phyloP scores from a whole-genome alignment of 30 jellyfish, hydroid and myxozoan genomes.

The Cassiopea xamachana region DNA sequence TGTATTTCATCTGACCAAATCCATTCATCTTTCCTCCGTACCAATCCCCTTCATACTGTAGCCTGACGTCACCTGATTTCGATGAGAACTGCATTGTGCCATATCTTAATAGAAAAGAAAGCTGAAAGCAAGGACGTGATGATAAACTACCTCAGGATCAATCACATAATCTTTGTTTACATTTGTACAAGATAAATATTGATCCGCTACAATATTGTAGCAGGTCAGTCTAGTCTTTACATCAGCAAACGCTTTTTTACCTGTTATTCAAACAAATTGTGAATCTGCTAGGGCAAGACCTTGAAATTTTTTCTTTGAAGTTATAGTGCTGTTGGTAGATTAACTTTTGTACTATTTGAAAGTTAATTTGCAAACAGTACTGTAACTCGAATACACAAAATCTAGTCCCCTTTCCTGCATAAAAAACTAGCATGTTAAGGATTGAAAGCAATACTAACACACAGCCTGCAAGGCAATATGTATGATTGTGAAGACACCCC shows the following conservation, averaged over 20 bases:
- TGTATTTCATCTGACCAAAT: slow-evolving; percentile 90
- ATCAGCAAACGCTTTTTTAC: not conserved
- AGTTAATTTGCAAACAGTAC: too few relatives aligned
- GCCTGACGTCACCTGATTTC: slow-evolving; percentile 40
- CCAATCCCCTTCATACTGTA: slow-evolving; percentile 95
- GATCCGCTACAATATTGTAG: not conserved
- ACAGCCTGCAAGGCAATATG: too few relatives aligned
- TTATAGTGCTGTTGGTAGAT: too few relatives aligned
- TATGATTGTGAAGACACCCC: too few relatives aligned
- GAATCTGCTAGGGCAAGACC: not conserved
- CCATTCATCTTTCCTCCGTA: slow-evolving; percentile 92
- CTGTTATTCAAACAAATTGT: not conserved
- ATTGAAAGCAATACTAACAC: too few relatives aligned
- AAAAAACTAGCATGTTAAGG: too few relatives aligned
- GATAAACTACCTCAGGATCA: too few relatives aligned
- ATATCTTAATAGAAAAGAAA: slow-evolving; percentile 33
- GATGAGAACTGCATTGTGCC: slow-evolving; percentile 86
- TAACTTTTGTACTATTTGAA: too few relatives aligned
- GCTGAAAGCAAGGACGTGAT: too few relatives aligned
- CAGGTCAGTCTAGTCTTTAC: not conserved
- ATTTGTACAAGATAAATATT: not conserved
- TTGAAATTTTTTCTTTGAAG: too few relatives aligned
- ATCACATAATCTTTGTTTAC: not conserved
- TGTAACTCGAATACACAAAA: too few relatives aligned
- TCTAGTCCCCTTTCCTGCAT: too few relatives aligned